Conservation (phyloP, 35 echinoderm and acorn worm species). For the Heliocidaris erythrogramma region DNA sequence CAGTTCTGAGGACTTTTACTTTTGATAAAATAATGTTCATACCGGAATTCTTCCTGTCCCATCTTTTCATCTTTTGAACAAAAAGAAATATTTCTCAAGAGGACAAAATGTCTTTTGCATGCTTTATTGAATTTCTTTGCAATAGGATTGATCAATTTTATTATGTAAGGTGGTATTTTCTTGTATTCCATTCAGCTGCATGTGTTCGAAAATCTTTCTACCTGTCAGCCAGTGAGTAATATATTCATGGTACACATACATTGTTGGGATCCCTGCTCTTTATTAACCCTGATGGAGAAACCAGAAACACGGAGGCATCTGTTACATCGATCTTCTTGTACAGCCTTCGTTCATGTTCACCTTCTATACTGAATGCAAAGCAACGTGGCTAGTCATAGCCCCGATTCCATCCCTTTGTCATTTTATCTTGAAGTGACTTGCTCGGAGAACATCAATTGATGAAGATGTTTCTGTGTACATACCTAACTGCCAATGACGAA, state of each 20-base stretch:
- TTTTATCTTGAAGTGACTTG: not conserved
- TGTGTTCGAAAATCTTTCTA: not conserved
- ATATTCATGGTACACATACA: not conserved
- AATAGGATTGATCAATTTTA: too few relatives aligned
- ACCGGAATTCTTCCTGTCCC: too few relatives aligned
- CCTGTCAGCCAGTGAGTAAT: not conserved
- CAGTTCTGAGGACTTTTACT: too few relatives aligned
- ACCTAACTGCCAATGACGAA: too few relatives aligned
- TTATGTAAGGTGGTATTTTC: too few relatives aligned
- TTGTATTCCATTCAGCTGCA: not conserved
- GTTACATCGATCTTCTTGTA: not conserved
- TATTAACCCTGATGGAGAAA: not conserved
- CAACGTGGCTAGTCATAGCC: not conserved
- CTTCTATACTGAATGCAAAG: not conserved
- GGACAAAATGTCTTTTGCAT: too few relatives aligned
- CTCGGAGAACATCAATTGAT: too few relatives aligned
- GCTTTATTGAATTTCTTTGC: too few relatives aligned
- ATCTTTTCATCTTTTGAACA: too few relatives aligned
- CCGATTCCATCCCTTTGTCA: not conserved
- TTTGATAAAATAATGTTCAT: too few relatives aligned
- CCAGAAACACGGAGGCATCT: not conserved
- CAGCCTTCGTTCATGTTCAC: not conserved
- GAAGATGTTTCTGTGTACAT: too few relatives aligned
- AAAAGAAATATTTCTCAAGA: too few relatives aligned
- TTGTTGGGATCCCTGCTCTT: not conserved